phyloP scores from a whole-genome alignment of 2,888 invertebrate genomes.

The Pammene aurita region DNA sequence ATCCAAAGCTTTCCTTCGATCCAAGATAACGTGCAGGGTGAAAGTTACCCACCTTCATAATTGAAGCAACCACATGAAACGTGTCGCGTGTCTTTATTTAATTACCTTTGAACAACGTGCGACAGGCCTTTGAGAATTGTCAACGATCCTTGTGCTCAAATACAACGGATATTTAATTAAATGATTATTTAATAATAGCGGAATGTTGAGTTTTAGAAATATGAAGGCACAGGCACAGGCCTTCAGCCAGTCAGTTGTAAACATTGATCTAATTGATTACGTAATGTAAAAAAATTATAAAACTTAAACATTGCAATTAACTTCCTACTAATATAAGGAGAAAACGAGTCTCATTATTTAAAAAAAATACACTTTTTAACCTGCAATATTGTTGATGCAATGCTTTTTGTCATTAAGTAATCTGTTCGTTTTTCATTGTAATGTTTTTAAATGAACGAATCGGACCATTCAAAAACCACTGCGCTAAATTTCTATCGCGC shows the following conservation, averaged over 20 bases:
- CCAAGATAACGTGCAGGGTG: neutral
- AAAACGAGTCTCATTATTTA: no score
- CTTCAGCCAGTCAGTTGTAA: no score
- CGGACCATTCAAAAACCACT: conserved; percentile 1
- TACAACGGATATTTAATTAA: conserved; percentile 13
- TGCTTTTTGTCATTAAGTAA: no score
- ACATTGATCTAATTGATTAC: no score
- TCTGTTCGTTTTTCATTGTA: neutral
- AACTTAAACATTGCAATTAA: no score
- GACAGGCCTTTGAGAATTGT: conserved; percentile 29
- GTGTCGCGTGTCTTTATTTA: conserved; percentile 43
- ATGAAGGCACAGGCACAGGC: no score
- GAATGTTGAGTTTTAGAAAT: no score
- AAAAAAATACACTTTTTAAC: no score
- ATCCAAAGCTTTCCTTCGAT: neutral
- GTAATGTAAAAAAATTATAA: no score
- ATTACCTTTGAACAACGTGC: conserved; percentile 40
- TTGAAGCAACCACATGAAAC: conserved; percentile 46
- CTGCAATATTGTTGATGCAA: no score
- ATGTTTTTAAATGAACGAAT: neutral
- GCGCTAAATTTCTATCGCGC: neutral
- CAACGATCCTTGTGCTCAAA: conserved; percentile 16
- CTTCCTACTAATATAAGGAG: no score
- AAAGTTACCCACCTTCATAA: conserved; percentile 25
- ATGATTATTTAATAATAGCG: neutral